Conservation (phyloP, 1,140 invertebrate species). For the Vanessa tameamea region DNA sequence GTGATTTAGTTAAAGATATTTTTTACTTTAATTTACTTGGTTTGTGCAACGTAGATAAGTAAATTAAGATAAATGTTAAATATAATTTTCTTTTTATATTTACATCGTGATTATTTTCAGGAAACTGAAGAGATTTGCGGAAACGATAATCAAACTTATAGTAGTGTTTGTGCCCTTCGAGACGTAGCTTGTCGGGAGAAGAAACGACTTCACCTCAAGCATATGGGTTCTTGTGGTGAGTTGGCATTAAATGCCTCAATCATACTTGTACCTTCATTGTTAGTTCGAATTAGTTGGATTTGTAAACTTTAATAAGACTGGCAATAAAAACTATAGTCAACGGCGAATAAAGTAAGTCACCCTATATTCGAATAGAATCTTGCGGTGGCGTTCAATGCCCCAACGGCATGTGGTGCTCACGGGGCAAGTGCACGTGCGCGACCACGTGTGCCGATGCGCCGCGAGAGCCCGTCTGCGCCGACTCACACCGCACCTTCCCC, state of each 20-base stretch:
- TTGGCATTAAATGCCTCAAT: conserved; percentile 6
- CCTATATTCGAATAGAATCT: conserved; percentile 51
- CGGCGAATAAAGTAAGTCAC: background rate
- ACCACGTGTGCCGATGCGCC: conserved; percentile 54
- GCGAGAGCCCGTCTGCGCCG: conserved; percentile 89
- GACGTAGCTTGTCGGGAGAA: conserved; percentile 89
- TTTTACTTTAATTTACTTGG: too few relatives aligned
- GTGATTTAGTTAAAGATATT: too few relatives aligned
- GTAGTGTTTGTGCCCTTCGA: conserved; percentile 91
- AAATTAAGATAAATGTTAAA: too few relatives aligned
- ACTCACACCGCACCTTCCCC: conserved; percentile 88
- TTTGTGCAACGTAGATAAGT: too few relatives aligned
- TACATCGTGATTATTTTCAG: conserved; percentile 44
- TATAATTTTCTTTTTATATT: background rate
- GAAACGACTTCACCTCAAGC: conserved; percentile 82
- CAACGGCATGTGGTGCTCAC: conserved; percentile 67
- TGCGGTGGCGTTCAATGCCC: conserved; percentile 63
- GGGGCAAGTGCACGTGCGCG: conserved; percentile 67
- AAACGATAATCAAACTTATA: conserved; percentile 92
- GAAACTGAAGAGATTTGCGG: conserved; percentile 87
- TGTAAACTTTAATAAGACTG: too few relatives aligned
- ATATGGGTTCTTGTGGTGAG: conserved; percentile 93
- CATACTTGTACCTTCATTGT: too few relatives aligned
- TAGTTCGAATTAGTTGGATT: background rate
- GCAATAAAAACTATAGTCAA: background rate